A percentile compares a stretch with the other conserved stretches of the same genome.
These are phyloP conservation scores for Ceramica pisi DNA, from an alignment of 2,888 invertebrate species.

Conservation along the genomic window DNA sequence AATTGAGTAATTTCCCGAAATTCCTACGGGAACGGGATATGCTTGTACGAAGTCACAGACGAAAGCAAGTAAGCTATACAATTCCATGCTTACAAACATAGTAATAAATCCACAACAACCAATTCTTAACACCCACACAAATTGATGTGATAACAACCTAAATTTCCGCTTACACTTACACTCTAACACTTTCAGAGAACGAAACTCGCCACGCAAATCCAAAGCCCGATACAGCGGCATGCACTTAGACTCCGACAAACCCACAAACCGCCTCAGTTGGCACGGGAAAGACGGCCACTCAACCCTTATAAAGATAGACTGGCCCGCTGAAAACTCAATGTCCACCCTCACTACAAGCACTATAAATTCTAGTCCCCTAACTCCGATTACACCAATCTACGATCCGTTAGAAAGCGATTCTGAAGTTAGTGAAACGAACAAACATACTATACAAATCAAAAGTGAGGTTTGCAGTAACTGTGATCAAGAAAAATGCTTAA, in stretches of 20 bases:
- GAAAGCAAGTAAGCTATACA: no score
- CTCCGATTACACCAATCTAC: conserved; percentile 83
- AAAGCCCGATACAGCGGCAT: conserved; percentile 84
- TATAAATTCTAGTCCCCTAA: conserved; percentile 80
- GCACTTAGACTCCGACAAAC: conserved; percentile 74
- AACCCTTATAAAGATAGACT: conserved; percentile 86
- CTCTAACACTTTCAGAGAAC: conserved; percentile 83
- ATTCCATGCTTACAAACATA: not conserved
- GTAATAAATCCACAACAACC: conserved; percentile 35
- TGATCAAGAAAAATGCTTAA: conserved; percentile 82
- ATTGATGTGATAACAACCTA: conserved; percentile 60
- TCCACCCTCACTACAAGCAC: conserved; percentile 82
- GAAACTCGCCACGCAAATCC: conserved; percentile 85
- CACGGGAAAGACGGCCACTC: conserved; percentile 88
- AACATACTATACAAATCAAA: conserved; percentile 83
- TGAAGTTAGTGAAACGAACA: conserved; percentile 82
- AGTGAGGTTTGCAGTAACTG: conserved; percentile 80
- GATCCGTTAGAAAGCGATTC: conserved; percentile 88
- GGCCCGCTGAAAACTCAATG: conserved; percentile 82
- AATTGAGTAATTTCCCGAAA: no score
- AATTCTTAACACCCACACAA: conserved; percentile 17
- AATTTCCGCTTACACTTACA: conserved; percentile 65
- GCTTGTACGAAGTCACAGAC: no score
- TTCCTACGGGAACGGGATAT: no score
- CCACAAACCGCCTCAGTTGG: conserved; percentile 82